These are phyloP conservation scores for Chironomus riparius DNA, from an alignment of 2,888 invertebrate genomes.

Conservation along the genomic window DNA sequence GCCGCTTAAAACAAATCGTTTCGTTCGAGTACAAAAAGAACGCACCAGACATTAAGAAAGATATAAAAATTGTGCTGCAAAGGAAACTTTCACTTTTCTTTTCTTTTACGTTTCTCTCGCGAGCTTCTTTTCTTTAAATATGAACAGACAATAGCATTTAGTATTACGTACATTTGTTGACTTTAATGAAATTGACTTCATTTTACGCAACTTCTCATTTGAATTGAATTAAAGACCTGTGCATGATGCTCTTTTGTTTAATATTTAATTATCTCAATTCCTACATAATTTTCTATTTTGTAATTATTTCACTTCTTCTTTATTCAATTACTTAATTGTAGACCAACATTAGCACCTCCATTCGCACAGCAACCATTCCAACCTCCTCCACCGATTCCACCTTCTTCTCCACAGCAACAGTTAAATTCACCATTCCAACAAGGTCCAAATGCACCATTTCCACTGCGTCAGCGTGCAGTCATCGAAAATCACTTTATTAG, in stretches of 20 bases:
- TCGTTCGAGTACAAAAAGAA: not conserved
- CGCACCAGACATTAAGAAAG: not conserved
- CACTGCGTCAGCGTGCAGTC: not conserved
- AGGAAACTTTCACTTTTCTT: slow-evolving; percentile 4
- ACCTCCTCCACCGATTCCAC: not conserved
- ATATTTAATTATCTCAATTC: not conserved
- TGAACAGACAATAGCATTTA: not conserved
- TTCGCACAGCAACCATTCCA: not conserved
- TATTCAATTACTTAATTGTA: not conserved
- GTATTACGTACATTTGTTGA: not conserved
- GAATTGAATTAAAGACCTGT: not conserved
- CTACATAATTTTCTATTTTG: not conserved
- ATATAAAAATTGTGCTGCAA: not conserved
- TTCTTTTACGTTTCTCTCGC: not conserved
- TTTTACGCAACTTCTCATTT: no score
- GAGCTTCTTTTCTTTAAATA: not conserved
- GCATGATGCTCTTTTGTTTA: not conserved
- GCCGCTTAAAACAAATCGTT: slow-evolving; percentile 3
- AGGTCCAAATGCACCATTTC: not conserved
- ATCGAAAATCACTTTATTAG: not conserved
- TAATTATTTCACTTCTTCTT: not conserved
- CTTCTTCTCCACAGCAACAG: not conserved
- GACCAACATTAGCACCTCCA: not conserved
- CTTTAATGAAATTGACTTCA: not conserved
- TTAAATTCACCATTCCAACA: not conserved